These are phyloP conservation scores for Cygnus olor DNA, from an alignment of 2,797 vertebrate genomes.

Conservation along the genomic window DNA sequence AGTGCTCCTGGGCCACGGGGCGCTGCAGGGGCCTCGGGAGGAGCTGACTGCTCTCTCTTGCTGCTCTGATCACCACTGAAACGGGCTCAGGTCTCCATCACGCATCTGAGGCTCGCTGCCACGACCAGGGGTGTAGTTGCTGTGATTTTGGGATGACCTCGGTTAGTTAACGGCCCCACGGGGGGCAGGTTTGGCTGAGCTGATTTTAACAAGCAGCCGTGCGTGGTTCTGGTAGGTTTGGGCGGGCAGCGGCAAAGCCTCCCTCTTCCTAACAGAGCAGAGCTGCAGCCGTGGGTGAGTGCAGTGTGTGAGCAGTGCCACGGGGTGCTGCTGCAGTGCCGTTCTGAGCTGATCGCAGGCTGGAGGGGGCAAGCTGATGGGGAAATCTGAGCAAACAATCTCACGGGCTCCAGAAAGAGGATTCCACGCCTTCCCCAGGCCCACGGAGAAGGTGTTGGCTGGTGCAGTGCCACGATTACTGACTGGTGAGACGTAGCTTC, in stretches of 20 bases:
- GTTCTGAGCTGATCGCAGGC: rapidly evolving
- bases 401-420: too few species aligned
- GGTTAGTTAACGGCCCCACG: rapidly evolving
- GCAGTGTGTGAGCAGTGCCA: conserved; percentile 38
- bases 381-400: not conserved
- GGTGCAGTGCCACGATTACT: rapidly evolving
- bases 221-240: rapidly evolving
- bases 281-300: not conserved
- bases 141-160: not conserved
- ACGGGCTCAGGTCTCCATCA: rapidly evolving
- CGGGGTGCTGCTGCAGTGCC: conserved; percentile 63
- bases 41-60: not conserved
- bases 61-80: rapidly evolving
- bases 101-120: rapidly evolving
- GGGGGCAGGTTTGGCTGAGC: not conserved
- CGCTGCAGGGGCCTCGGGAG: not conserved
- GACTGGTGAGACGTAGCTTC: not conserved
- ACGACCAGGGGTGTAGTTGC: rapidly evolving
- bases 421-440: not conserved
- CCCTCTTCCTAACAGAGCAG: not conserved
- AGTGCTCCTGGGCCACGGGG: rapidly evolving
- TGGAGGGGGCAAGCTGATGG: not conserved
- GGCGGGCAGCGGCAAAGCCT: not conserved
- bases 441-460: rapidly evolving
- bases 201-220: rapidly evolving